Evolutionary conservation across 2,888 invertebrate species (phyloP), one percentile per base, ranked within the genome.

Genomic region (Drymonia ruficornis): DNA sequence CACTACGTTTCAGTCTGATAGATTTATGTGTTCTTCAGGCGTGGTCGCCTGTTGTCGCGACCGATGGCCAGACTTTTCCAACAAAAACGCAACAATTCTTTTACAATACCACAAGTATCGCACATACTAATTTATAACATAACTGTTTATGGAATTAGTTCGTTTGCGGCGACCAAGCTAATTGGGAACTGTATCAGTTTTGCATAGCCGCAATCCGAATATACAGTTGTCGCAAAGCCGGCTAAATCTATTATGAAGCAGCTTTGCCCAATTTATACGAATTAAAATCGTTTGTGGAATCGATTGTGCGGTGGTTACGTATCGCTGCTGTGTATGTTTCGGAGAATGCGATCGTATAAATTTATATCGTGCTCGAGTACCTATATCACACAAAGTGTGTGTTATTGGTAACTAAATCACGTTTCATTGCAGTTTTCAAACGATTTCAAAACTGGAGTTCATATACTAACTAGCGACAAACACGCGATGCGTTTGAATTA

Each of bases 401-500:
- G 67, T 69, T 70, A 72, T 65, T 60, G 59, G 56, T 60, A 63
- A 49, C 50, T 72, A 69, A 75, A 70, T 76, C 74, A 74, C 70
- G 66, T 74, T 77, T 67, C 45, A 68, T 60, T 78, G 73, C 73
- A 79, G 71, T 78, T 80, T 75, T 67, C 56, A 62, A 73, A 74
- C 56, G 71, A 76, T 80, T 76, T 70, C 61, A 55, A 70, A 72
- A 44, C 71, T 65, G 64, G 67, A 69, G 59, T 69, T 70, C 65
- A 68, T 70, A 65, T 65, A 63, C 54, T 74, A 70, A 77, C 71
- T 75, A 50, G 67, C 55, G 52, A 70, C 53, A 69, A 72, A 74
- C 81, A 80, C 79, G 80, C 80, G 75, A 82, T 71, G 65, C 55
- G 53, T 72, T 61, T 79, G 77, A 79, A 80, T 80, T 70, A 78